Conservation (phyloP, 1,140 invertebrate genomes). For the Drosophila repleta region DNA sequence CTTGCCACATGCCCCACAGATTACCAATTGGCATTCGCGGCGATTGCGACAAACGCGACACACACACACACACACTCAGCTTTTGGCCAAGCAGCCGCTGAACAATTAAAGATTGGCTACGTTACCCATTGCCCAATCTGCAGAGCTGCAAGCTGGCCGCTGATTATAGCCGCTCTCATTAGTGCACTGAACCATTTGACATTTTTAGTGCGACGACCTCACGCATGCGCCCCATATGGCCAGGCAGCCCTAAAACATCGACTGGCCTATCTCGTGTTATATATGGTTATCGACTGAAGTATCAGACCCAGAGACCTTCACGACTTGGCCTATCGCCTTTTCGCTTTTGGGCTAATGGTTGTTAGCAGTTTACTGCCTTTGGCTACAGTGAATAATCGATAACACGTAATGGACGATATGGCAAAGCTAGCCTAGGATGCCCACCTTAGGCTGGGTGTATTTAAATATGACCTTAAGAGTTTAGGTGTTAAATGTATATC, state of each 20-base stretch:
- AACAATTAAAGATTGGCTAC: constrained; percentile 37
- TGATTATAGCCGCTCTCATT: constrained; percentile 48
- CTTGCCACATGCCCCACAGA: constrained; percentile 63
- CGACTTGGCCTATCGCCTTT: neutral
- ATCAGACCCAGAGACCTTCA: constrained; percentile 14
- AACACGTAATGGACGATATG: neutral
- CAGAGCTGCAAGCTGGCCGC: constrained; percentile 19
- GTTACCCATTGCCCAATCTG: constrained; percentile 37
- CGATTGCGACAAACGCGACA: constrained; percentile 49
- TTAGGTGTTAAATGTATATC: neutral
- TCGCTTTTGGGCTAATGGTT: neutral
- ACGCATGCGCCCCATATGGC: constrained; percentile 42
- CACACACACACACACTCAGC: constrained; percentile 30
- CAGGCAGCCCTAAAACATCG: neutral
- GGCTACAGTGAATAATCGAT: constrained; percentile 7
- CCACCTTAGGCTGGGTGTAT: neutral
- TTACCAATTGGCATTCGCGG: constrained; percentile 37
- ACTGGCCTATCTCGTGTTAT: neutral
- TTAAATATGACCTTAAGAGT: neutral
- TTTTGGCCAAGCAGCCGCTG: constrained; percentile 42
- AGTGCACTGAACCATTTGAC: constrained; percentile 74
- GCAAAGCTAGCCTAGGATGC: neutral
- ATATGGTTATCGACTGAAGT: constrained; percentile 11
- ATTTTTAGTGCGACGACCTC: constrained; percentile 64
- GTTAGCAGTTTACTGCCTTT: constrained; percentile 8